Conservation (phyloP, 2,113 vertebrate species). For the Ameiurus melas region DNA sequence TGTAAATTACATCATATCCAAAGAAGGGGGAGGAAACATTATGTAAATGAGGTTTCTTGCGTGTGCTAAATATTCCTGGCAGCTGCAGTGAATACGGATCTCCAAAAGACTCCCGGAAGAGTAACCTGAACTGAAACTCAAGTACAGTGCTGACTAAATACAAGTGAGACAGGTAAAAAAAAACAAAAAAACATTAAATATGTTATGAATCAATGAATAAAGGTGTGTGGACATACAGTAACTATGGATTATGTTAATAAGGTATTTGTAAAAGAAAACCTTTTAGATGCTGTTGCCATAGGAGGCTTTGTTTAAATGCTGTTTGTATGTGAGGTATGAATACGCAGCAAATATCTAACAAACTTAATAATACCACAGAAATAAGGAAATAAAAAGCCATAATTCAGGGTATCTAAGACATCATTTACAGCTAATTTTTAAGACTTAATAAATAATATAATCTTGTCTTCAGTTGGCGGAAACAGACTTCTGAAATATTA, state of each 20-base stretch:
- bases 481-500: neutral
- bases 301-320: neutral
- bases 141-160: neutral
- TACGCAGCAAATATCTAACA: neutral
- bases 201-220: neutral
- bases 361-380: neutral
- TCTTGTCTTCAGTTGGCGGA: neutral
- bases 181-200: neutral
- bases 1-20: conserved; percentile 20
- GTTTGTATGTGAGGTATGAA: neutral
- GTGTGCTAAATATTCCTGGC: neutral
- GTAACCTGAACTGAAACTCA: neutral
- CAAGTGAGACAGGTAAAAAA: neutral
- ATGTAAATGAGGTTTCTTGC: neutral
- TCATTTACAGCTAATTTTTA: neutral
- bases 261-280: neutral
- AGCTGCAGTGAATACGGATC: neutral
- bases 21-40: neutral
- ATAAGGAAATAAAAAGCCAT: neutral
- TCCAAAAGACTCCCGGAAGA: neutral
- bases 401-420: neutral
- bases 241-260: neutral
- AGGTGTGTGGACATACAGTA: neutral
- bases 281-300: neutral
- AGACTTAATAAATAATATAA: neutral